Base-by-base conservation (phyloP, 2,888 invertebrate species). In the Eupeodes latifasciatus region DNA sequence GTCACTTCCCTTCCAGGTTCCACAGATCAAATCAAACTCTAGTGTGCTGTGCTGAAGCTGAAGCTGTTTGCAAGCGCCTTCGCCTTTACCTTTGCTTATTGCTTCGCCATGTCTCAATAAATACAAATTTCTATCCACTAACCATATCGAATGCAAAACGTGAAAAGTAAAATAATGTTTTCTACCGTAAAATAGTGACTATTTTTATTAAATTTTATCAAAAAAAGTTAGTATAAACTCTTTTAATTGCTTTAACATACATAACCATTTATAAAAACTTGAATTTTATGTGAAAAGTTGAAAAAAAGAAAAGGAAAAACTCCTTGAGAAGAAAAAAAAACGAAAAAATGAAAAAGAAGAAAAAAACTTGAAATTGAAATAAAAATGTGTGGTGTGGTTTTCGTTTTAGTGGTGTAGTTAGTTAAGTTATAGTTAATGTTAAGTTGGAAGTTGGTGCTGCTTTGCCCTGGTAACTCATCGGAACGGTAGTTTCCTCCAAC, bases 381-480 rank as follows among this genome's bases (percentile, higher is more conserved):
- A 59, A 78, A 75, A 83, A 79, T 82, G 66, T 69, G 53, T 53
- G 51, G 47, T 49, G 66, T 27, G 27, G 27, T 27, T 27, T 27
- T 27, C 27, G 67, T 67, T 44, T 64, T 27, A 10, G 67, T 53
- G 40, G 69, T 71, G 55, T 40, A 9, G 40, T 40, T 55, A 40
- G 69, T 71, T 40, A 36, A 71, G 55, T 27, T 27, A 27, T 16
- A 71, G 55, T 27, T 27, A 27, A 27, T 27, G 27, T 27, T 27
- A 27, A 27, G 27, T 27, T 27, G 27, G 27, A 27, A 27, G 27
- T 55, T 71, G 69, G 78, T 66, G 55, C 59, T 71, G 74, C 77
- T 88, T 85, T 75, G 78, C 57, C 88, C 75, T 88, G 88, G 85
- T 81, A 88, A 81, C 88, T 88, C 88, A 85, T 88, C 88, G 85